These are phyloP conservation scores for Craseonycteris thonglongyai DNA, from an alignment of 2,113 vertebrate species.

Conservation along the genomic window DNA sequence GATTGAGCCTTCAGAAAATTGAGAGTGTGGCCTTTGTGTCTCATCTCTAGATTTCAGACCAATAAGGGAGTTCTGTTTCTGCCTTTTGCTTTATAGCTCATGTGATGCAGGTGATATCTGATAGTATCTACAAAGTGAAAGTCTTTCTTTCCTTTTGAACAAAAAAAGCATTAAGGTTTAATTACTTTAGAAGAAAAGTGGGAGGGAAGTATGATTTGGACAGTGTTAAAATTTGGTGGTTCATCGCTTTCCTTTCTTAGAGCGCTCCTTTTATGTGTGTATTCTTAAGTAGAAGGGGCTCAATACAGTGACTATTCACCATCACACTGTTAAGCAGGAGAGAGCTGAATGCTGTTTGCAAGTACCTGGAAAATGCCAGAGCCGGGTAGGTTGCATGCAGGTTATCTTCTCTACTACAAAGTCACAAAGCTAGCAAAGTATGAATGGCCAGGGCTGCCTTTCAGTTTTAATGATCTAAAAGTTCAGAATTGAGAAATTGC, in stretches of 20 bases:
- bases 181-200: not conserved
- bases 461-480: not conserved
- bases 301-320: not conserved
- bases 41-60: not conserved
- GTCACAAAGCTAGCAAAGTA: not conserved
- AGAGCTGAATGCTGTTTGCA: not conserved
- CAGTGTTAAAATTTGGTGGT: not conserved
- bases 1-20: constrained; percentile 56
- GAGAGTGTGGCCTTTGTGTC: not conserved
- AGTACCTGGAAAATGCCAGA: not conserved
- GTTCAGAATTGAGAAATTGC: not conserved
- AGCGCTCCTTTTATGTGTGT: not conserved
- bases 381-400: not conserved
- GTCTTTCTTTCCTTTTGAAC: not conserved
- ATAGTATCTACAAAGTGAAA: not conserved
- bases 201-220: not conserved
- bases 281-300: not conserved
- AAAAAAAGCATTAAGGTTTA: not conserved
- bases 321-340: not conserved
- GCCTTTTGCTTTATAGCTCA: not conserved
- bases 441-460: not conserved
- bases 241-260: not conserved
- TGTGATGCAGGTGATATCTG: not conserved
- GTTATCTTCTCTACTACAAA: not conserved
- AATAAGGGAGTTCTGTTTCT: not conserved